Conservation (phyloP, 2,113 vertebrate genomes). For the Turdus rufiventris region DNA sequence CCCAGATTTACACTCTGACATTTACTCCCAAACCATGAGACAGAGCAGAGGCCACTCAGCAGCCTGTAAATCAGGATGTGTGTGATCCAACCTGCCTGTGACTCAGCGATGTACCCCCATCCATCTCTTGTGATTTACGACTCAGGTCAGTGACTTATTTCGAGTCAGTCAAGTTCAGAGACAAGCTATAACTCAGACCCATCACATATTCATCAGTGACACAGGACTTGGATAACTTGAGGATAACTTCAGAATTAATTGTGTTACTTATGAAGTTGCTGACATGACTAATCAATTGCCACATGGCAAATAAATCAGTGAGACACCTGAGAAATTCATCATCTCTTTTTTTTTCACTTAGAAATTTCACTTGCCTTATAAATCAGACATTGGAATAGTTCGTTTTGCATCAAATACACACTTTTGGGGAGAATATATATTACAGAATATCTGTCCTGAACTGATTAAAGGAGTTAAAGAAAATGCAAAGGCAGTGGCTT, state of each 20-base stretch:
- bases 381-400: conserved; percentile 31
- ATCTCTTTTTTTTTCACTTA: not conserved
- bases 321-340: conserved; percentile 46
- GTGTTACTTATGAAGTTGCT: conserved; percentile 63
- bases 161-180: conserved; percentile 36
- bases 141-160: conserved; percentile 31
- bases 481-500: not conserved
- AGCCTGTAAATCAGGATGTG: not conserved
- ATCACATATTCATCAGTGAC: conserved; percentile 27
- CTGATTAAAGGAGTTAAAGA: not conserved
- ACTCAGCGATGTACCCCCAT: not conserved
- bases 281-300: conserved; percentile 63
- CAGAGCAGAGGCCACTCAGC: not conserved
- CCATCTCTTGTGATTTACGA: conserved; percentile 14
- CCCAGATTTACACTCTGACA: not conserved
- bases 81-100: not conserved
- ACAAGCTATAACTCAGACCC: conserved; percentile 16
- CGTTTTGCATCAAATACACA: not conserved
- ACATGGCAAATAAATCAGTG: conserved; percentile 47
- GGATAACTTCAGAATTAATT: conserved; percentile 64
- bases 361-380: conserved; percentile 22
- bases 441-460: not conserved
- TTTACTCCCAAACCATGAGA: not conserved
- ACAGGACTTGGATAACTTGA: conserved; percentile 14
- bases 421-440: not conserved